Conservation (phyloP, 1,140 invertebrate species). For the Glossosoma conforme region DNA sequence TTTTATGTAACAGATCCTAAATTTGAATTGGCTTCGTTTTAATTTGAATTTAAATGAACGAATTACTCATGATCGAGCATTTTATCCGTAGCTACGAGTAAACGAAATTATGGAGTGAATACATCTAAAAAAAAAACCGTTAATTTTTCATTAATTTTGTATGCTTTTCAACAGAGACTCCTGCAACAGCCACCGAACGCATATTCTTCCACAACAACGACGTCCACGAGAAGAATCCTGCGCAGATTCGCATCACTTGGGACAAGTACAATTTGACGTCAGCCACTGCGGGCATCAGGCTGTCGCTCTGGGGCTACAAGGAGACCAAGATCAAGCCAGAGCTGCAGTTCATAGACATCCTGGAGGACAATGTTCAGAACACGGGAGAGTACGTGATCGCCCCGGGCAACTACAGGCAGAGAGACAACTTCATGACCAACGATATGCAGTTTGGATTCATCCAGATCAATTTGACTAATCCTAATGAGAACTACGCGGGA, state of each 20-base stretch:
- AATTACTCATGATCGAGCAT: neutral
- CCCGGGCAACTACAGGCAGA: constrained; percentile 61
- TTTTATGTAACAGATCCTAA: too few species aligned
- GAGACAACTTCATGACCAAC: constrained; percentile 60
- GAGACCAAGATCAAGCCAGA: constrained; percentile 74
- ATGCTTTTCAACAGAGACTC: constrained; percentile 63
- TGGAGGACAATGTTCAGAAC: constrained; percentile 59
- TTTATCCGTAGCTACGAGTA: neutral
- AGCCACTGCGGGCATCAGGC: constrained; percentile 70
- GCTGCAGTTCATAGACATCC: constrained; percentile 57
- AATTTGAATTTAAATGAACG: too few species aligned
- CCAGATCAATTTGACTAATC: constrained; percentile 83
- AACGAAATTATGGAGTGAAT: neutral
- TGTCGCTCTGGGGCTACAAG: constrained; percentile 82
- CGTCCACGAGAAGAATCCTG: constrained; percentile 66
- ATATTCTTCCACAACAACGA: constrained; percentile 74
- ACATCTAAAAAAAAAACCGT: neutral
- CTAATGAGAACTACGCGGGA: constrained; percentile 59
- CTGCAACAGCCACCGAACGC: constrained; percentile 74
- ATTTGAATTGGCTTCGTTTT: too few species aligned
- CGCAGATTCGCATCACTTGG: constrained; percentile 75
- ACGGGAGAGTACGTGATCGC: constrained; percentile 62
- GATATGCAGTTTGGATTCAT: constrained; percentile 86
- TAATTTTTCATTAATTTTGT: constrained; percentile 3
- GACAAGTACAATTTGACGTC: constrained; percentile 78